A percentile compares a stretch with the other conserved stretches of the same genome.
phyloP scores from a whole-genome alignment of 2,113 vertebrate genomes.

The Capreolus pygargus region DNA sequence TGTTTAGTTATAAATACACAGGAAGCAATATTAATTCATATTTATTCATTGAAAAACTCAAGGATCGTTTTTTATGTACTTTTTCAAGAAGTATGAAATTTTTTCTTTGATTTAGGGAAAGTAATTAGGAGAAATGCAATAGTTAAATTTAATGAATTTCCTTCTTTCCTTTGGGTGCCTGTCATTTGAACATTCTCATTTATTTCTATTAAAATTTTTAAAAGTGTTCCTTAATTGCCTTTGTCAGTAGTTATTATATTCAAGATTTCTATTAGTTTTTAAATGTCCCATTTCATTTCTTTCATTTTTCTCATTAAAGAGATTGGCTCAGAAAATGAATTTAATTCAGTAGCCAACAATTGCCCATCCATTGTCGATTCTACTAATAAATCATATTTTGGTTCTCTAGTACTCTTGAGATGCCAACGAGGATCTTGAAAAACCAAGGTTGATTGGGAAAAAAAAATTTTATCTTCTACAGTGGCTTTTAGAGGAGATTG shows the following conservation, averaged over 20 bases:
- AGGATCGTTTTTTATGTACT: not conserved
- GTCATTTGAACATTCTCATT: conserved; percentile 65
- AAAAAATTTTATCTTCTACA: not conserved
- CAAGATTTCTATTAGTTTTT: conserved; percentile 67
- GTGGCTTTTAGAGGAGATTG: not conserved
- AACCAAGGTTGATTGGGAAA: not conserved
- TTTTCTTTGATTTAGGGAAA: conserved; percentile 24
- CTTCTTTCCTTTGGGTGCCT: conserved; percentile 17
- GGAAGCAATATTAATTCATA: not conserved
- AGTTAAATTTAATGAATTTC: conserved; percentile 34
- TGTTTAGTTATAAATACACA: not conserved
- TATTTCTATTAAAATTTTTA: conserved; percentile 60
- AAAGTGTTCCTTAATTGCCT: conserved; percentile 61
- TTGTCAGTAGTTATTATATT: conserved; percentile 64
- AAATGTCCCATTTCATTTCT: conserved; percentile 61
- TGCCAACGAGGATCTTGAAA: conserved; percentile 6
- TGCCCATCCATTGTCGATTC: not conserved
- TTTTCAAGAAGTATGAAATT: not conserved
- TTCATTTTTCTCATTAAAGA: conserved; percentile 71
- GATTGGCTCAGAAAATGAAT: conserved; percentile 52
- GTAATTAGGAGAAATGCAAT: conserved; percentile 2
- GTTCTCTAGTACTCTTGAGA: conserved; percentile 21
- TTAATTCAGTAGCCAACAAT: conserved; percentile 54
- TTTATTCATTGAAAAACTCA: conserved; percentile 10
- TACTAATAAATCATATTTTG: conserved; percentile 46